Evolutionary conservation across 2,888 invertebrate genomes (phyloP).

Genomic region (Synanthedon andrenaeformis): DNA sequence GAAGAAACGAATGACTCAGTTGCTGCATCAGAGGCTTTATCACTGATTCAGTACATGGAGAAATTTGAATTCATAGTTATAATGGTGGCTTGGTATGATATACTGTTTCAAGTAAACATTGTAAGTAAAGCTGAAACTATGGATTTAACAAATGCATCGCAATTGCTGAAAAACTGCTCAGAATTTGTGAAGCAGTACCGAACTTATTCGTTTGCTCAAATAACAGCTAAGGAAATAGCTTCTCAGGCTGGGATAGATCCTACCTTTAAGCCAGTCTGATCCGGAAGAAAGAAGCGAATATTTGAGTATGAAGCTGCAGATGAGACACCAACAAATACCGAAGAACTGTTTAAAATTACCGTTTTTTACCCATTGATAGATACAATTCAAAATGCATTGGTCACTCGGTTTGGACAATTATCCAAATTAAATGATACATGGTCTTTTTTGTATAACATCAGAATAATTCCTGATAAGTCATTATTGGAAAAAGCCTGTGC

Average conservation of each 20-base stretch:
- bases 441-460: constrained; percentile 8
- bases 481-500: constrained; percentile 7
- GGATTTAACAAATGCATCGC: constrained; percentile 4
- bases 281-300: constrained; percentile 7
- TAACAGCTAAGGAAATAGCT: constrained; percentile 7
- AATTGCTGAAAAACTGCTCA: constrained; percentile 8
- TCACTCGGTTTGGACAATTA: constrained; percentile 5
- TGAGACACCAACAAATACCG: constrained; percentile 4
- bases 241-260: constrained; percentile 1
- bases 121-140: constrained; percentile 8
- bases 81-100: constrained; percentile 9
- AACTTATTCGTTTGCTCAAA: constrained; percentile 1
- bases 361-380: constrained; percentile 7
- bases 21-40: no score
- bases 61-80: constrained; percentile 9
- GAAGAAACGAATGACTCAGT: no score
- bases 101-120: constrained; percentile 9
- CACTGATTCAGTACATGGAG: constrained; percentile 7
- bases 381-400: constrained; percentile 7
- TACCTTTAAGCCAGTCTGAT: constrained; percentile 5
- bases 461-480: constrained; percentile 8
- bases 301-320: constrained; percentile 2
- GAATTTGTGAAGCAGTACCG: constrained; percentile 6
- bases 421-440: constrained; percentile 6
- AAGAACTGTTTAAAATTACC: constrained; percentile 4